Percentiles rank a stretch among this genome's conserved stretches.
Conservation (phyloP, 2,113 vertebrate species). For the Mionectes macconnelli region DNA sequence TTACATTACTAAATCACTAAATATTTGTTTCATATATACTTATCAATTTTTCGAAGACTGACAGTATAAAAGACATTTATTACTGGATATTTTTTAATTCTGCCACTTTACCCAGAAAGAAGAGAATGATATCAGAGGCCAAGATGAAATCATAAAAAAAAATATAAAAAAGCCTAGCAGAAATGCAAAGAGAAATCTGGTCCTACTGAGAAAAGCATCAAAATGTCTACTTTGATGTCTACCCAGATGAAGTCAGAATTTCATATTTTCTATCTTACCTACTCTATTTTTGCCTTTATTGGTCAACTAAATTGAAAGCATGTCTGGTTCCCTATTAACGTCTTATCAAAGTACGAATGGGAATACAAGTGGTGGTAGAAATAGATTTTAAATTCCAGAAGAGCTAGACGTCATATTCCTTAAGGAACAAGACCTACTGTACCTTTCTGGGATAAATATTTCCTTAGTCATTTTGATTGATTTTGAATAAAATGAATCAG, state of each 20-base stretch:
- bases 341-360: background rate
- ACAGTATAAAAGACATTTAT: background rate
- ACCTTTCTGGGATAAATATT: background rate
- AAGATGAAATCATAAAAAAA: background rate
- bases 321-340: background rate
- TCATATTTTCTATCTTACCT: background rate
- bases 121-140: background rate
- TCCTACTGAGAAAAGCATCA: background rate
- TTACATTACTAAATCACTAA: background rate
- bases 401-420: background rate
- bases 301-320: background rate
- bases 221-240: background rate
- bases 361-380: background rate
- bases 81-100: background rate
- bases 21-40: background rate
- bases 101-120: background rate
- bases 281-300: background rate
- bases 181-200: background rate
- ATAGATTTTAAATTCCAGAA: background rate
- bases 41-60: background rate
- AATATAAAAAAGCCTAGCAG: background rate
- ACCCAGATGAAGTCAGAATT: background rate
- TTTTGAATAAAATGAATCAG: background rate
- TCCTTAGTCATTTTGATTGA: background rate
- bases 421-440: background rate